Evolutionary conservation across 1,140 invertebrate species (phyloP), one percentile per base, ranked within the genome.

Genomic region (Drosophila asahinai): DNA sequence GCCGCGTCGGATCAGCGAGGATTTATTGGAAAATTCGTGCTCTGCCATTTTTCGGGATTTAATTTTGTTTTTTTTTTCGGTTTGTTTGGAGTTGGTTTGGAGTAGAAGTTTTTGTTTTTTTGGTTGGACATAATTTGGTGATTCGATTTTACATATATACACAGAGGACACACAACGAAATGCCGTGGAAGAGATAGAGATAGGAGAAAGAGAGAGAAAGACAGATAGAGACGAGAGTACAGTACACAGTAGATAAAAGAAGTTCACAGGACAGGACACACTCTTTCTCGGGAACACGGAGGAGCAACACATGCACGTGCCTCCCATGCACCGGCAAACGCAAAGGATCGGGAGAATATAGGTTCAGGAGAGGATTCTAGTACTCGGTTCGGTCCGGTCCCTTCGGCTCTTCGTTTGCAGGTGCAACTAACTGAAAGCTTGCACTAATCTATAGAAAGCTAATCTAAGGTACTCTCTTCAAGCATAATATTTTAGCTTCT

Each of bases 1-100:
- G 55, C 92, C 92, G 70, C 92, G 92, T 82, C 92, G 83, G 66
- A 92, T 92, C 43, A 93, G 81, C 59, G 92, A 93, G 61, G 92
- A 90, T 84, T 92, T 92, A 67, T 87, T 87, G 47, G 81, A 89
- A 77, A 87, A 92, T 58, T 92, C 89, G 62, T 65, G 84, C 70
- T 81, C 84, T 87, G 62, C 67, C 80, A 71, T 66, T 66, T 74
- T 74, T 51, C 33, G 43, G 74, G 59, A 47, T 75, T 62, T 30
- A 3, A 25, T 67, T 80, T 54, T 6, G 7, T 52, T 52, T 62
- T 47, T 51, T 45, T 36, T 25, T 71, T 63, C 15, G 55, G 33
- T 52, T 68, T 40, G 8, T 81, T 83, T 60, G 51, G 59, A 45
- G 51, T 75, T 58, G 47, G 72, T 40, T 84, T 83, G 68, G 55